These are phyloP conservation scores for Sinocyclocheilus rhinocerous DNA, from an alignment of 2,113 vertebrate genomes.

Conservation along the genomic window DNA sequence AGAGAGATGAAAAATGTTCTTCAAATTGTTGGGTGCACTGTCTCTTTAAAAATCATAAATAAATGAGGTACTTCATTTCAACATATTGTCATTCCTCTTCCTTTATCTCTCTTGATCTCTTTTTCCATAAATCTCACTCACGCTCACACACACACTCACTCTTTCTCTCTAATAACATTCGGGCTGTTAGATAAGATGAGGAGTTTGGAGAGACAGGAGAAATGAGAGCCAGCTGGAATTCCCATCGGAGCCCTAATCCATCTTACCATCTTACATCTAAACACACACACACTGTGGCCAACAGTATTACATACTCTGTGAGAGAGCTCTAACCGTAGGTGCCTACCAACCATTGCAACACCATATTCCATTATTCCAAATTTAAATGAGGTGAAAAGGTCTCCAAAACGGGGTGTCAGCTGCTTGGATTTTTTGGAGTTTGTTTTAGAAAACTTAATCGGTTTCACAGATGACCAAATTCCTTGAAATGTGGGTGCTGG, in stretches of 20 bases:
- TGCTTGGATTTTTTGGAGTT: neutral
- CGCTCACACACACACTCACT: neutral
- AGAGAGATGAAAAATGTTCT: too few species aligned
- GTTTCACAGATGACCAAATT: constrained; percentile 12
- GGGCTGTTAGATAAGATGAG: constrained; percentile 32
- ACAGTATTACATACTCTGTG: constrained; percentile 24
- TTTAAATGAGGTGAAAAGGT: constrained; percentile 45
- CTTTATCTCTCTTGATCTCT: constrained; percentile 11
- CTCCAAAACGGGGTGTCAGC: neutral
- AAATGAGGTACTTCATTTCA: constrained; percentile 29
- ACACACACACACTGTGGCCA: constrained; percentile 35
- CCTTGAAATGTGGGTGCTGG: constrained; percentile 17
- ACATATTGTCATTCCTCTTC: neutral
- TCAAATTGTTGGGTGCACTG: neutral
- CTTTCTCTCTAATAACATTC: neutral
- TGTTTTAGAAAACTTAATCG: neutral
- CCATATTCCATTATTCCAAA: neutral
- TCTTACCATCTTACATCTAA: constrained; percentile 39
- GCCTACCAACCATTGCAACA: constrained; percentile 7
- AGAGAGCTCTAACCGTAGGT: constrained; percentile 25
- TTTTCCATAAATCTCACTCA: constrained; percentile 32
- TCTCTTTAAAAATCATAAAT: constrained; percentile 5
- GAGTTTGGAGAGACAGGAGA: constrained; percentile 17
- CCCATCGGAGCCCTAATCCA: constrained; percentile 34
- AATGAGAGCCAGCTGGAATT: constrained; percentile 39